Base-by-base conservation (phyloP, 2,888 invertebrate species). In the Drosophila anomalata region DNA sequence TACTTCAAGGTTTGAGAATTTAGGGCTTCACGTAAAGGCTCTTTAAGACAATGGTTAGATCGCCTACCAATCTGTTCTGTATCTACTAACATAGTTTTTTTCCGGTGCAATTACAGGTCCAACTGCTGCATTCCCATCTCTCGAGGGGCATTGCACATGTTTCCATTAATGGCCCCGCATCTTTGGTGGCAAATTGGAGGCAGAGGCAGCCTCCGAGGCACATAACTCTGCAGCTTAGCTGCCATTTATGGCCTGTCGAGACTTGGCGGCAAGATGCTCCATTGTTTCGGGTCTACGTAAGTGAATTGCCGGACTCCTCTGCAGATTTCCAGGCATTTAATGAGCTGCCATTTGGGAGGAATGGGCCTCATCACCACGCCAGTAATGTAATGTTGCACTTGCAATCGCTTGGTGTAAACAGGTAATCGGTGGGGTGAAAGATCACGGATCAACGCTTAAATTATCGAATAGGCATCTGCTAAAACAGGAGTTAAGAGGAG, bases 111-210 rank as follows among this genome's bases (percentile, higher is more conserved):
- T 20, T 31, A 24, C 26, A 9, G 44, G 17, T 42, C 33, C 39
- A 58, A 29, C 29, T 55, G 20, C 46, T 44, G 54, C 58, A 11
- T 44, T 52, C 52, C 59, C 48, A 65, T 65, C 70, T 75, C 81
- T 76, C 77, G 26, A 73, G 77, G 77, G 69, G 68, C 76, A 75
- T 75, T 72, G 75, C 76, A 81, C 73, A 79, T 76, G 78, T 78
- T 89, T 79, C 85, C 85, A 89, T 89, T 89, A 88, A 80, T 89
- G 89, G 82, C 62, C 14, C 46, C 79, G 71, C 78, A 85, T 88
- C 87, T 79, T 89, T 87, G 73, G 76, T 85, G 83, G 86, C 80
- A 87, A 89, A 89, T 87, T 81, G 82, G 77, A 76, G 81, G 76
- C 79, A 71, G 63, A 42, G 41, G 22, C 76, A 56, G 67, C 55